Evolutionary conservation across 92 coral and sea anemone species (phyloP).

Genomic region (Isaurus tuberculatus): DNA sequence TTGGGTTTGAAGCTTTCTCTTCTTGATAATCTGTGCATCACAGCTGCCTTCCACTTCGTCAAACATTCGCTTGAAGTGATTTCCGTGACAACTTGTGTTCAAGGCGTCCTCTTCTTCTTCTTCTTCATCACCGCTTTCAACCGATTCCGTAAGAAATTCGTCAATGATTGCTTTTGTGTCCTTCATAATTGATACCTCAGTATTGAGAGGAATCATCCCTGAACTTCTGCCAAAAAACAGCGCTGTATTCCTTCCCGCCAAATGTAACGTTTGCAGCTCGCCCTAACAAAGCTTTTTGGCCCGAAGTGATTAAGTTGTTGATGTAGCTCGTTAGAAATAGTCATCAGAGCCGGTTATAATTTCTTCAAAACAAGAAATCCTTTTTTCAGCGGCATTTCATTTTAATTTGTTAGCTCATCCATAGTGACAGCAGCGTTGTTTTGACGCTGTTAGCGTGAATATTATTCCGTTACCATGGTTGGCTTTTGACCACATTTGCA

Average conservation of each 20-base stretch:
- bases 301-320: background rate
- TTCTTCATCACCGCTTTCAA: constrained; percentile 54
- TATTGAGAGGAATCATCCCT: constrained; percentile 12
- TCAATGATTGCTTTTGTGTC: constrained; percentile 2
- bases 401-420: background rate
- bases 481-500: background rate
- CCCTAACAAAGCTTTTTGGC: background rate
- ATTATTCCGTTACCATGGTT: constrained; percentile 1
- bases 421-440: constrained; percentile 35
- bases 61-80: constrained; percentile 76
- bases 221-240: background rate
- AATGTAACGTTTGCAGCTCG: background rate
- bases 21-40: constrained; percentile 62
- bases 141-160: background rate
- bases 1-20: constrained; percentile 80
- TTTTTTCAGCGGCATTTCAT: constrained; percentile 18
- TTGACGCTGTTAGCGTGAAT: constrained; percentile 6
- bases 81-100: constrained; percentile 81
- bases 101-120: constrained; percentile 70
- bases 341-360: background rate
- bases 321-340: background rate
- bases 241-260: background rate
- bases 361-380: constrained; percentile 19
- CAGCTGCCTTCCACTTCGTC: constrained; percentile 55
- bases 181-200: constrained; percentile 9